Evolutionary conservation across 1,140 invertebrate genomes (phyloP), one percentile per base, ranked within the genome.

Genomic region (Drosophila lini): DNA sequence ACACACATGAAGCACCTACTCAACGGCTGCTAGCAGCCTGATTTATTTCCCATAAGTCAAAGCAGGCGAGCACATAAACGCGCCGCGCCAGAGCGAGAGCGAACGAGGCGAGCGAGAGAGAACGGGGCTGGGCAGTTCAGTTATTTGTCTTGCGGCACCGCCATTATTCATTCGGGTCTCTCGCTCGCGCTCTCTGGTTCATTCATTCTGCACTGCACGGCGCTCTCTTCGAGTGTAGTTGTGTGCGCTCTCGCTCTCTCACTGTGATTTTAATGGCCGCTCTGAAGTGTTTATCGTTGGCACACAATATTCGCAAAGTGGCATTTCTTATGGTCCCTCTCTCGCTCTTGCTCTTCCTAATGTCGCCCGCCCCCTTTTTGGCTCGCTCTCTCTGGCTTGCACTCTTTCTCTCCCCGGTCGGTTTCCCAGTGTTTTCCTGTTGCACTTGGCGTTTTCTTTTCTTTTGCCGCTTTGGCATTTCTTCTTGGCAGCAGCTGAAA

Each of bases 241-340:
- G 71, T 61, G 40, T 48, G 63, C 58, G 74, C 75, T 78, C 62
- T 61, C 67, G 63, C 81, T 69, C 83, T 71, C 69, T 77, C 60
- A 78, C 80, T 67, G 77, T 90, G 84, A 91, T 92, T 92, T 92
- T 92, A 92, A 92, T 92, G 91, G 91, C 91, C 91, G 91, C 89
- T 91, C 88, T 92, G 91, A 92, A 92, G 91, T 92, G 91, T 92
- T 92, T 92, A 92, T 92, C 74, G 91, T 91, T 91, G 76, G 88
- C 90, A 91, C 85, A 91, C 89, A 91, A 91, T 91, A 91, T 89
- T 85, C 78, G 85, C 89, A 91, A 70, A 91, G 79, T 83, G 83
- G 83, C 80, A 86, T 86, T 88, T 86, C 83, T 86, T 86, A 89
- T 88, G 83, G 84, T 41, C 74, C 48, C 74, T 48, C 45, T 44